Evolutionary conservation across 30 jellyfish, hydroid and myxozoan genomes (phyloP), one percentile per base, ranked within the genome.

Genomic region (Cassiopea andromeda): DNA sequence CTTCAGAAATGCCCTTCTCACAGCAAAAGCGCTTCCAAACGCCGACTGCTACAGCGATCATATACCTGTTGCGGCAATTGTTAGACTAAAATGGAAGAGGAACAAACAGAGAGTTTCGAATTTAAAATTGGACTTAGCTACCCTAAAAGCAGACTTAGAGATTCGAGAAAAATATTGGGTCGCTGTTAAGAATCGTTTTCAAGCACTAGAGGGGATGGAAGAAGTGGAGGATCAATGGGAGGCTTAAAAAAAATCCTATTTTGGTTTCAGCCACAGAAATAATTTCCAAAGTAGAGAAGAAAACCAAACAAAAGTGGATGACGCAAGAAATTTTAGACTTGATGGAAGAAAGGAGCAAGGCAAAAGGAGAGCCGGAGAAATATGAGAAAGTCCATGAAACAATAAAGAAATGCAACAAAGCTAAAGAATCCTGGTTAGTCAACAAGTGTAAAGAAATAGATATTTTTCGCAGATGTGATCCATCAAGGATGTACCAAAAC

Each of bases 1-100:
- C 2, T 48, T 48, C 57, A 18, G 58, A 9, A 78, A 78, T 18
- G 60, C 77, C 13, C 19, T 78, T 19, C 38, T 7, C 5, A 19
- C 18, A 5, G 50, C 59, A 2, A 78, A 78, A 45, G 19, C 60
- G 15, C 57, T 17, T 27, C 87, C 87, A 15, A 72, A 74, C 13
- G 71, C 85, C n/a, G 85, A 76, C 71, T 76, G 85, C 72, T 60
- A 72, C 4, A 49, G 77, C 8, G 87, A 78, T 59, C 75, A 78
- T 27, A 27, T 27, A 27, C 38, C 38, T 27, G 38, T 27, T 27
- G 84, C 6, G 64, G 64, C 10, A 54, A 75, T 1, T n/a, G 0
- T 44, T 1, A 44, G 69, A 43, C 7, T 38, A 2, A 75, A 46
- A 9, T 16, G 0, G 66, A 59, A 50, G 88, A 79, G 57, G 58